These are phyloP conservation scores for Drosophila melanosoma DNA, from an alignment of 2,888 invertebrate genomes.

Conservation along the genomic window DNA sequence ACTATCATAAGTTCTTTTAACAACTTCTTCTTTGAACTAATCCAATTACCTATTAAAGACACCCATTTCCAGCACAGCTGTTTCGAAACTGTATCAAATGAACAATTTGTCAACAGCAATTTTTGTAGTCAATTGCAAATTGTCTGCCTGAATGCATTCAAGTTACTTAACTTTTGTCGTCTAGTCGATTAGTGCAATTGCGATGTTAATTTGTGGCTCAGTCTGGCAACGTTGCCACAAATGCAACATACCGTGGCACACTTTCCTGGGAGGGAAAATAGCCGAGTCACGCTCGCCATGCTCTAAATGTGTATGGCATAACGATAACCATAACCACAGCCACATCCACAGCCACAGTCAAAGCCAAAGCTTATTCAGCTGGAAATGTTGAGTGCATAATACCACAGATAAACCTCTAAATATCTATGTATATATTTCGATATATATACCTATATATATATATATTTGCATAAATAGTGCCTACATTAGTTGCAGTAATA, in stretches of 20 bases:
- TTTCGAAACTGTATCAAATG: not conserved
- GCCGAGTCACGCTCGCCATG: slow-evolving; percentile 67
- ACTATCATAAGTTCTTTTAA: not conserved
- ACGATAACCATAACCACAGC: slow-evolving; percentile 33
- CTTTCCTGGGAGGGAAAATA: slow-evolving; percentile 47
- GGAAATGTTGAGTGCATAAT: slow-evolving; percentile 68
- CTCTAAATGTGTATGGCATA: slow-evolving; percentile 56
- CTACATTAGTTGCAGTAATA: not conserved
- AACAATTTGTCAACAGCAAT: not conserved
- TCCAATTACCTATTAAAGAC: not conserved
- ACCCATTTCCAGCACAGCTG: not conserved
- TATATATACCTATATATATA: not conserved
- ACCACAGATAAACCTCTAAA: slow-evolving; percentile 26
- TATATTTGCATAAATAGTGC: not conserved
- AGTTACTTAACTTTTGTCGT: slow-evolving; percentile 20
- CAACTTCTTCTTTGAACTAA: not conserved
- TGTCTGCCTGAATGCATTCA: slow-evolving; percentile 10
- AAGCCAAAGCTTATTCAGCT: slow-evolving; percentile 37
- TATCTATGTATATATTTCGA: slow-evolving; percentile 14
- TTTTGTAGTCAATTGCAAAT: slow-evolving; percentile 1
- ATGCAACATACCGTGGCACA: slow-evolving; percentile 51
- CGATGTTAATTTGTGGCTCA: slow-evolving; percentile 2
- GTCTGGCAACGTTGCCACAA: slow-evolving; percentile 40
- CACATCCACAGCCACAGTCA: not conserved
- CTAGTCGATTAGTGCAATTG: slow-evolving; percentile 8